Percentiles rank a stretch among this genome's conserved stretches.
These are phyloP conservation scores for Didymodactylos carnosus DNA, from an alignment of 2,888 invertebrate genomes.

Conservation along the genomic window DNA sequence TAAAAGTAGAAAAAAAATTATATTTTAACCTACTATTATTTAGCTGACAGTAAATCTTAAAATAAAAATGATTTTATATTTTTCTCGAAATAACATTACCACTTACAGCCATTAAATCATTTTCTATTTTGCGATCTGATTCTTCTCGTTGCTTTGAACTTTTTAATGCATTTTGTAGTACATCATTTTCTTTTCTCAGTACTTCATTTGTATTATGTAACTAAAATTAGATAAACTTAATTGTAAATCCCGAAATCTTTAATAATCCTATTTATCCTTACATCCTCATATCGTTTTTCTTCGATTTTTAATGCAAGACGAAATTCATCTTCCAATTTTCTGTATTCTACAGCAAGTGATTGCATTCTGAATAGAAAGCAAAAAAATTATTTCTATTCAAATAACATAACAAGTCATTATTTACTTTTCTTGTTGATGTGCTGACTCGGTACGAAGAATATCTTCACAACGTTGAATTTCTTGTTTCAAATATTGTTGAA, in stretches of 20 bases:
- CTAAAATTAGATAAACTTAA: too few relatives aligned
- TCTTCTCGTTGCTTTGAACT: not conserved
- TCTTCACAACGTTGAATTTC: not conserved
- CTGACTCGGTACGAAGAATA: not conserved
- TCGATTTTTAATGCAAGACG: conserved; percentile 30
- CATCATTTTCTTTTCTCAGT: not conserved
- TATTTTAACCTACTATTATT: too few relatives aligned
- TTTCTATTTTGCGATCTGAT: not conserved
- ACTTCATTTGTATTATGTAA: not conserved
- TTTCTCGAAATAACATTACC: not conserved
- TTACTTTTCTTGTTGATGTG: not conserved
- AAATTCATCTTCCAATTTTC: conserved; percentile 32
- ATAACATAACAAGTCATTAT: not conserved
- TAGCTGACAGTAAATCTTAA: too few relatives aligned
- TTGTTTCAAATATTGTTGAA: not conserved
- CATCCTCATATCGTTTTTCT: conserved; percentile 26
- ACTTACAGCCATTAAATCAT: not conserved
- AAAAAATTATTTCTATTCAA: too few relatives aligned
- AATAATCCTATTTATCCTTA: conserved; percentile 15
- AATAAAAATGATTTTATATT: not conserved
- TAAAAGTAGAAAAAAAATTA: too few relatives aligned
- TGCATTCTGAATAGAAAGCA: conserved; percentile 20
- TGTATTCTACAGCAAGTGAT: conserved; percentile 23
- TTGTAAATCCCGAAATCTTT: too few relatives aligned
- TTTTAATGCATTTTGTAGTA: not conserved